A percentile compares a stretch with the other conserved stretches of the same genome.
Conservation (phyloP, 2,797 vertebrate species). For the Huso huso region DNA sequence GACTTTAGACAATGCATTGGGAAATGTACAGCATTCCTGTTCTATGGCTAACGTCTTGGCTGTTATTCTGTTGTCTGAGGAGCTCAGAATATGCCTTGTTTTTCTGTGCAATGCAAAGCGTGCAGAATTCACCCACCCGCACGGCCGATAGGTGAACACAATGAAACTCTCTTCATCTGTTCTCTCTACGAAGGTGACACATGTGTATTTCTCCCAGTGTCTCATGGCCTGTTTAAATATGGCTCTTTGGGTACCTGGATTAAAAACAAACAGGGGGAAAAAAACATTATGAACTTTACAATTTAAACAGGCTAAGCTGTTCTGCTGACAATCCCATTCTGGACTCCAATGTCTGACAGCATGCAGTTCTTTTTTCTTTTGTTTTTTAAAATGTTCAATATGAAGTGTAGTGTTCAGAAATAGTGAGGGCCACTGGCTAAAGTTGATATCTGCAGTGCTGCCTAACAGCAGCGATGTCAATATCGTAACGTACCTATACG, state of each 20-base stretch:
- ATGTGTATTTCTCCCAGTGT: conserved; percentile 91
- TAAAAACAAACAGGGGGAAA: conserved; percentile 7
- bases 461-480: no score
- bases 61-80: neutral
- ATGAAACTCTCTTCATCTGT: conserved; percentile 86
- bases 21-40: neutral
- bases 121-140: conserved; percentile 64
- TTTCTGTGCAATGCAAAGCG: neutral
- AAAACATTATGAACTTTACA: neutral
- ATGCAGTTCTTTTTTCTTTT: no score
- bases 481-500: no score
- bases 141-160: conserved; percentile 81
- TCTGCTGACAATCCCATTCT: no score
- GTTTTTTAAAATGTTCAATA: no score
- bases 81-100: neutral
- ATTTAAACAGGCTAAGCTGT: no score
- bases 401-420: no score
- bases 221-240: conserved; percentile 92
- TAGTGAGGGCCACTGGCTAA: no score
- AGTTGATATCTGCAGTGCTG: no score
- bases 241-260: conserved; percentile 79
- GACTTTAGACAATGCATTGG: neutral
- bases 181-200: conserved; percentile 81
- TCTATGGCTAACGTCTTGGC: neutral
- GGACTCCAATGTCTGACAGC: no score